These are phyloP conservation scores for Bradynema listronoti DNA, from an alignment of 1,140 invertebrate species.

Conservation along the genomic window DNA sequence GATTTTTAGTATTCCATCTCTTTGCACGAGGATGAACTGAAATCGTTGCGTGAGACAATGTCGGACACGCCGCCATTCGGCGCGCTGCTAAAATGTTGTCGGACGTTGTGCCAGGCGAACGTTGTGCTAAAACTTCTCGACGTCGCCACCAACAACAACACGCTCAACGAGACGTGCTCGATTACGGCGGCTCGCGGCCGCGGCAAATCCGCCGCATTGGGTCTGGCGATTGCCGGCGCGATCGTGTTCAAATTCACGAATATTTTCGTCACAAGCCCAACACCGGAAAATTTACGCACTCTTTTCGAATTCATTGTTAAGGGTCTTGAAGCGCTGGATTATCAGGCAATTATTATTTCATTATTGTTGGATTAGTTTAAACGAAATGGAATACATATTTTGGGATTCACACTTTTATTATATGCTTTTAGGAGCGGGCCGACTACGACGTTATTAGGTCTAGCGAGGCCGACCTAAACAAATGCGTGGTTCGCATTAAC, in stretches of 20 bases:
- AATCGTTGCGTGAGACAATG: conserved; percentile 69
- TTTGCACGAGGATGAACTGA: conserved; percentile 63
- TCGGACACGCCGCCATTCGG: conserved; percentile 83
- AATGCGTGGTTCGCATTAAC: conserved; percentile 87
- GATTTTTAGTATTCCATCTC: conserved; percentile 52
- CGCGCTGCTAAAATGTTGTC: conserved; percentile 78
- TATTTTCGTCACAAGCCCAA: conserved; percentile 93
- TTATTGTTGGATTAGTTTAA: background rate
- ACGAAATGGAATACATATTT: background rate
- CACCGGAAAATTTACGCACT: conserved; percentile 94
- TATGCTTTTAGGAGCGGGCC: conserved; percentile 73
- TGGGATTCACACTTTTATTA: too few species aligned
- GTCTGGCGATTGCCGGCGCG: conserved; percentile 72
- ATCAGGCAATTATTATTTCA: conserved; percentile 62
- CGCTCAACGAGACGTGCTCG: conserved; percentile 77
- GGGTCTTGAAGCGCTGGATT: conserved; percentile 85
- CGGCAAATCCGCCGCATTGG: conserved; percentile 90
- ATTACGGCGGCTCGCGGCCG: conserved; percentile 90
- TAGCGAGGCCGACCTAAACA: conserved; percentile 81
- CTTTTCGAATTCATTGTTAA: conserved; percentile 96
- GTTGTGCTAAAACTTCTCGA: conserved; percentile 83
- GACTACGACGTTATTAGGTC: conserved; percentile 94
- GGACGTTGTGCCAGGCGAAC: conserved; percentile 79
- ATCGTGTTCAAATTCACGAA: conserved; percentile 79
- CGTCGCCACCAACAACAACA: conserved; percentile 83